Conservation (phyloP, 2,888 invertebrate genomes). For the Hypomecis punctinalis region DNA sequence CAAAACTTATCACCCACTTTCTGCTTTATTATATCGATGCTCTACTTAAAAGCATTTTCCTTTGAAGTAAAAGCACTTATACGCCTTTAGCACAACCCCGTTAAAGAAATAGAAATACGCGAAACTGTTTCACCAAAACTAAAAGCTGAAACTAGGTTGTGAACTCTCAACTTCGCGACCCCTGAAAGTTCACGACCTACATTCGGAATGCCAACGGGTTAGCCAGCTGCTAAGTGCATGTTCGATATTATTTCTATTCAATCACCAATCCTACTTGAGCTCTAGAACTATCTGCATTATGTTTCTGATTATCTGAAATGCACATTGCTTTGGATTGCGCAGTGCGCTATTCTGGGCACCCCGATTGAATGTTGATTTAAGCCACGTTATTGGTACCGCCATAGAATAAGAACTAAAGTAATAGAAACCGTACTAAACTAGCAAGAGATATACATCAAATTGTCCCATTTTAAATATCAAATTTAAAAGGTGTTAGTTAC, state of each 20-base stretch:
- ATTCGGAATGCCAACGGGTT: conserved; percentile 3
- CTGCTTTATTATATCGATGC: no score
- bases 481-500: no score
- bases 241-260: conserved; percentile 9
- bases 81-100: neutral
- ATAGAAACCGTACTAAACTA: no score
- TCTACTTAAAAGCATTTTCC: no score
- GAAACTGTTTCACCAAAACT: neutral
- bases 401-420: no score
- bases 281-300: conserved; percentile 22
- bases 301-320: conserved; percentile 26
- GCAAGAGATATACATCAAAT: no score
- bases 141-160: conserved; percentile 18
- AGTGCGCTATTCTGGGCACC: conserved; percentile 59
- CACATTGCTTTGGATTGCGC: conserved; percentile 36
- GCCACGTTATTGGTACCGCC: conserved; percentile 2
- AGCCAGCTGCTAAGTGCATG: conserved; percentile 11
- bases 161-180: conserved; percentile 14
- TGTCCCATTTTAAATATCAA: no score
- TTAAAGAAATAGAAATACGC: conserved; percentile 8
- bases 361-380: conserved; percentile 61
- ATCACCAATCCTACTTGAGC: conserved; percentile 13
- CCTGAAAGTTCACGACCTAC: conserved; percentile 30
- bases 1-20: no score
- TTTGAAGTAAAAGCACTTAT: neutral